Base-by-base conservation (phyloP, 2,797 vertebrate species). In the Okamejei kenojei region DNA sequence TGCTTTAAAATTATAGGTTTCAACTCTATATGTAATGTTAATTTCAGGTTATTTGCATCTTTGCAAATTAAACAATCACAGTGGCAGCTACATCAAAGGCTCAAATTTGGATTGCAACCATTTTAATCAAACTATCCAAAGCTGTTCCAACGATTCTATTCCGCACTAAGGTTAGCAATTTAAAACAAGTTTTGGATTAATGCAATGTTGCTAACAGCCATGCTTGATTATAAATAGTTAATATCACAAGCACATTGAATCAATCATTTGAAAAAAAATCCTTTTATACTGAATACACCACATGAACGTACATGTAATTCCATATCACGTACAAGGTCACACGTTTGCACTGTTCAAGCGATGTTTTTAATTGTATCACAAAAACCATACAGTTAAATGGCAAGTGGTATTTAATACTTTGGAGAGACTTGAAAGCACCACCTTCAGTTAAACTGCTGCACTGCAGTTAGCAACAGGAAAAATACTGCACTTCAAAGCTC, bases 401-500 rank as follows among this genome's bases (percentile, higher is more conserved):
- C 90, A 92, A 92, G 38, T 74, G 71, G 35, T 58, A 74, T 54
- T 73, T 29, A 92, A 73, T 54, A 76, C 90, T 54, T 10, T 74
- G 90, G 35, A 76, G 71, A 71, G 38, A 91, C 90, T 76, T 71
- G 15, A 74, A 91, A 92, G 23, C 19, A 91, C 73, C 38, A 17
- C 1, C 68, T 54, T 76, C 5, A 54, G 38, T 54, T 54, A 29
- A 84, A 61, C 26, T 84, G 38, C 45, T 76, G 68, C 15, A 91
- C 32, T 54, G 71, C 71, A 76, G 73, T 92, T 45, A 71, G 71
- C 71, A 92, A 92, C 23, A 74, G 71, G 38, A 76, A 92, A 54
- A 90, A 45, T 90, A 38, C 35, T 91, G 38, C 61, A 78, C 93
- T 93, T 95, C 96, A 97, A 90, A 99, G 96, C 94, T 99, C 98